phyloP scores from a whole-genome alignment of 2,113 vertebrate genomes.

The Cisticola juncidis region DNA sequence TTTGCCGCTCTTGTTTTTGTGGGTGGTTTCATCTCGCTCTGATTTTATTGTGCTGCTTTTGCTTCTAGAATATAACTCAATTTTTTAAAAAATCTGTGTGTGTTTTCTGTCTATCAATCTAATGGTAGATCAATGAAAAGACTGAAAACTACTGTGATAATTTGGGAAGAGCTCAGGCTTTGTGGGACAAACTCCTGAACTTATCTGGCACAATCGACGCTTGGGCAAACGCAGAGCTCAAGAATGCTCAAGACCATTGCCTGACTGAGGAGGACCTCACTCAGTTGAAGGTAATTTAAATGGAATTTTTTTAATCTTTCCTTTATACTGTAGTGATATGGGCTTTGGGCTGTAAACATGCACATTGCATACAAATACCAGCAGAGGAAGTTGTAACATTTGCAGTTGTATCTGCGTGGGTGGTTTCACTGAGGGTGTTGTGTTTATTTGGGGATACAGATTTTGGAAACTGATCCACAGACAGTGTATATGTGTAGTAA shows the following conservation, averaged over 20 bases:
- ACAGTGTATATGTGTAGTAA: rapidly evolving
- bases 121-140: conserved; percentile 89
- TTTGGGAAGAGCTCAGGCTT: conserved; percentile 82
- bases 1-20: neutral
- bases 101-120: neutral
- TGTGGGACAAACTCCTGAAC: conserved; percentile 91
- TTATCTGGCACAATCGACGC: conserved; percentile 78
- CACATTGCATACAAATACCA: neutral
- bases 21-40: neutral
- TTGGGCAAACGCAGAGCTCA: conserved; percentile 79
- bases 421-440: neutral
- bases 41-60: neutral
- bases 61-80: neutral
- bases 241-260: conserved; percentile 67
- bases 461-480: neutral
- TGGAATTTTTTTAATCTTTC: neutral
- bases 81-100: neutral
- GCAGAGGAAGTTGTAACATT: neutral
- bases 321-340: rapidly evolving
- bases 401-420: neutral
- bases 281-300: conserved; percentile 77
- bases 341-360: neutral
- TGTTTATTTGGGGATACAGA: neutral
- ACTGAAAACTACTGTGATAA: conserved; percentile 86
- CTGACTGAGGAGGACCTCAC: conserved; percentile 77